phyloP scores from a whole-genome alignment of 2,113 vertebrate species.

The Alethe castanea region DNA sequence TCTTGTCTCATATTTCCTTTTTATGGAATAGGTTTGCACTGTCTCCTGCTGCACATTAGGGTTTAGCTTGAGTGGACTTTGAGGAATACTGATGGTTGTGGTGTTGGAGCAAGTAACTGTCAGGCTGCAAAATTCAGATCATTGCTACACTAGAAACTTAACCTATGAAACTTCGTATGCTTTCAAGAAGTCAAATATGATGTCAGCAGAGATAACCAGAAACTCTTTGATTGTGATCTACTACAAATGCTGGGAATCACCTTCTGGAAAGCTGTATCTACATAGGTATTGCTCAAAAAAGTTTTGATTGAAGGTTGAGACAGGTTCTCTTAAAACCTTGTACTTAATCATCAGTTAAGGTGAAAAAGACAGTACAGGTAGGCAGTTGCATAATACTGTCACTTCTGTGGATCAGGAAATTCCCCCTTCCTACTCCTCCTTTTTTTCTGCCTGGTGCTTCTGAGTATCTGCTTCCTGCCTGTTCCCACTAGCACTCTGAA shows the following conservation, averaged over 20 bases:
- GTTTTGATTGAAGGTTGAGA: neutral
- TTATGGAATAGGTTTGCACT: neutral
- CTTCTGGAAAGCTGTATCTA: neutral
- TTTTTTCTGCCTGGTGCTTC: neutral
- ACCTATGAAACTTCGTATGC: neutral
- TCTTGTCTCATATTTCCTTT: neutral
- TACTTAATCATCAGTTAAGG: neutral
- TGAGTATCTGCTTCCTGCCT: neutral
- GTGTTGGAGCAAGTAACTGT: neutral
- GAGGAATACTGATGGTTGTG: neutral
- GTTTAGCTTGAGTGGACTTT: neutral
- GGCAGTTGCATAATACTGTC: neutral
- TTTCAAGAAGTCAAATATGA: neutral
- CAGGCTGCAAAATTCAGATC: neutral
- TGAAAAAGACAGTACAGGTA: neutral
- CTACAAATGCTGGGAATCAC: neutral
- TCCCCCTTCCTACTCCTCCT: neutral
- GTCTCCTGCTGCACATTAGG: neutral
- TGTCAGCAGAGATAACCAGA: neutral
- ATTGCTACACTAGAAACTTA: neutral
- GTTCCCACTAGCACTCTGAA: neutral
- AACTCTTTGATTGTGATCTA: neutral
- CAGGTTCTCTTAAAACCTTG: neutral
- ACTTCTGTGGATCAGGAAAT: neutral
- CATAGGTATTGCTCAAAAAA: neutral